Percentiles rank a stretch among this genome's conserved stretches.
Evolutionary conservation across 2,797 vertebrate genomes (phyloP).

Genomic region (Lemur catta): DNA sequence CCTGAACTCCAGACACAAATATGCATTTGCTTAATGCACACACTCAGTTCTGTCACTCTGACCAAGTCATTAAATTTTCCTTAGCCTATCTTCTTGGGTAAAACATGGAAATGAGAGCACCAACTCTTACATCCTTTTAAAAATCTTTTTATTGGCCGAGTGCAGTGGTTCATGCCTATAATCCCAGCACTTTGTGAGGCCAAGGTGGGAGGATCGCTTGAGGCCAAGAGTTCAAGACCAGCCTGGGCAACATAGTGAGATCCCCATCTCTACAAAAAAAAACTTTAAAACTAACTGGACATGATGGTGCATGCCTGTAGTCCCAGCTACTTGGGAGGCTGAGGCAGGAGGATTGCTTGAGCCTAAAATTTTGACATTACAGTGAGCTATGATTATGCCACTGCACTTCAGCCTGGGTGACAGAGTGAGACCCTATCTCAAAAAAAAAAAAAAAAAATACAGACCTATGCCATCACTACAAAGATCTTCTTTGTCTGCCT

Average conservation of each 20-base stretch:
- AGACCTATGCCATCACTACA: not conserved
- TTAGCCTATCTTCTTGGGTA: not conserved
- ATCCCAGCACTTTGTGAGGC: not conserved
- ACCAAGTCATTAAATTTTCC: not conserved
- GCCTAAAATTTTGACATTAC: no score
- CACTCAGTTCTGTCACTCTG: not conserved
- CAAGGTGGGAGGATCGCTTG: not conserved
- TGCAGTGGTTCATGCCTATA: not conserved
- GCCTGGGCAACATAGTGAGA: not conserved
- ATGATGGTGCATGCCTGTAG: no score
- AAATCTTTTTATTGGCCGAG: not conserved
- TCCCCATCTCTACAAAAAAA: not conserved
- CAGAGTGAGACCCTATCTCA: not conserved
- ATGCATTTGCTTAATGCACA: not conserved
- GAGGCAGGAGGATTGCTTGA: no score
- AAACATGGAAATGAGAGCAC: not conserved
- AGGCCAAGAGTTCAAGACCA: not conserved
- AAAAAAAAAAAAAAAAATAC: not conserved
- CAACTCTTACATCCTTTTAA: not conserved
- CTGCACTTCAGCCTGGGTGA: not conserved
- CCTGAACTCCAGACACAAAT: not conserved
- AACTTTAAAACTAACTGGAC: not conserved
- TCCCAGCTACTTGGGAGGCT: no score
- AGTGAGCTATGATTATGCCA: no score
- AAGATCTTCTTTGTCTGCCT: not conserved